Percentiles rank a stretch among this genome's conserved stretches.
These are phyloP conservation scores for Euborellia annulipes DNA, from an alignment of 1,140 invertebrate species.

Conservation along the genomic window DNA sequence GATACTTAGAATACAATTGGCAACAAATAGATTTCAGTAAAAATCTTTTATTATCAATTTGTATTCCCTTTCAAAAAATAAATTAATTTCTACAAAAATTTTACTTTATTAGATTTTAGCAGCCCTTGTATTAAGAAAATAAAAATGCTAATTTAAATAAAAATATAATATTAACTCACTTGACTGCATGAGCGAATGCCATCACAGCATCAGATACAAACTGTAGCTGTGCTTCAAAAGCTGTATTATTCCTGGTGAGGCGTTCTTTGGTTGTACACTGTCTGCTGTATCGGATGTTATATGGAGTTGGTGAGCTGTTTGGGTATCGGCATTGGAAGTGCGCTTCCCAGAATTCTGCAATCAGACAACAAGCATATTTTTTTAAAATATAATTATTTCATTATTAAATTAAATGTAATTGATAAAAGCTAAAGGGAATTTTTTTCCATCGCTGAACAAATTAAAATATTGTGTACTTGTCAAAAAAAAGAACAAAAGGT, in stretches of 20 bases:
- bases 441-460: background rate
- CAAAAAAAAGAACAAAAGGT: too few species aligned
- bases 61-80: too few species aligned
- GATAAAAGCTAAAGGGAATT: background rate
- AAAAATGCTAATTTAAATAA: too few species aligned
- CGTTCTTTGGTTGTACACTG: conserved; percentile 54
- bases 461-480: too few species aligned
- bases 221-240: conserved; percentile 78
- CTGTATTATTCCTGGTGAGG: conserved; percentile 54
- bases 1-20: too few species aligned
- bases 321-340: conserved; percentile 74
- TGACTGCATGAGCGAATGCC: conserved; percentile 76
- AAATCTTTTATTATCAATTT: too few species aligned
- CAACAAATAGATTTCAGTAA: too few species aligned
- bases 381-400: conserved; percentile 9
- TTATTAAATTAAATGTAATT: background rate
- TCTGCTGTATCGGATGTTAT: conserved; percentile 54
- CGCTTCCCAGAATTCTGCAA: conserved; percentile 84
- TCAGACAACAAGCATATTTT: conserved; percentile 15
- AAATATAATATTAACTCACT: conserved; percentile 33
- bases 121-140: too few species aligned
- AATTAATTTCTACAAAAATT: too few species aligned
- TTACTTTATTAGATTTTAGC: too few species aligned
- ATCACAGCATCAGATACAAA: conserved; percentile 86
- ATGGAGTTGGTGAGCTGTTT: conserved; percentile 57